Base-by-base conservation (phyloP, 2,888 invertebrate genomes). In the Coenonympha glycerion region DNA sequence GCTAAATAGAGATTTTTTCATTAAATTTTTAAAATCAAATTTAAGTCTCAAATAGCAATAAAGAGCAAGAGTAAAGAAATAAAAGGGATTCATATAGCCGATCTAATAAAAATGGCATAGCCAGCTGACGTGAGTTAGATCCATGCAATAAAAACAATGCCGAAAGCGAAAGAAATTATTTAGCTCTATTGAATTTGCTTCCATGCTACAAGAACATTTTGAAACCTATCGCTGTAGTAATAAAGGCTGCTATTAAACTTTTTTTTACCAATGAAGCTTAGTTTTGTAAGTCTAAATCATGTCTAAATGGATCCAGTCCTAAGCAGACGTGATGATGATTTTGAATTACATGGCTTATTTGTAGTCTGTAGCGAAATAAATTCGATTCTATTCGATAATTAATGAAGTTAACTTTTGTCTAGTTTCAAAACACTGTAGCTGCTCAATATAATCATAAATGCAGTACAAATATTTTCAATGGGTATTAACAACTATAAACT, bases 141-240 rank as follows among this genome's bases (percentile, higher is more conserved):
- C 50, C 54, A 50, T 47, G 49, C 40, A 56, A 58, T 58, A 58
- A 56, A 58, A 58, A 56, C 58, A 56, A 58, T 50, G 48, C 48
- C 54, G 50, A 48, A 56, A 44, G 47, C 53, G 42, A 58, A 56
- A 45, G 56, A 52, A 52, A 56, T 56, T 53, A 58, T 58, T 54
- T 50, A 51, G 22, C 39, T 47, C 44, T 28, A 36, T 45, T 44
- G 31, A 36, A 53, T 47, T 46, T 46, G 46, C 8, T 19, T 8
- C 22, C 15, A 6, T n/a, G 18, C 11, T 8, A 40, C 30, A 28
- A 36, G 31, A 36, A 21, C 16, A 30, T 37, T 48, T 45, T 41
- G 34, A 40, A 34, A 19, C 51, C 39, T 36, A 50, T 6, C 11
- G n/a, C 15, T 28, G 22, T 16, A 16, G 15, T 34, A 18, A 37